Evolutionary conservation across 1,140 invertebrate species (phyloP).

Genomic region (Plodia interpunctella): DNA sequence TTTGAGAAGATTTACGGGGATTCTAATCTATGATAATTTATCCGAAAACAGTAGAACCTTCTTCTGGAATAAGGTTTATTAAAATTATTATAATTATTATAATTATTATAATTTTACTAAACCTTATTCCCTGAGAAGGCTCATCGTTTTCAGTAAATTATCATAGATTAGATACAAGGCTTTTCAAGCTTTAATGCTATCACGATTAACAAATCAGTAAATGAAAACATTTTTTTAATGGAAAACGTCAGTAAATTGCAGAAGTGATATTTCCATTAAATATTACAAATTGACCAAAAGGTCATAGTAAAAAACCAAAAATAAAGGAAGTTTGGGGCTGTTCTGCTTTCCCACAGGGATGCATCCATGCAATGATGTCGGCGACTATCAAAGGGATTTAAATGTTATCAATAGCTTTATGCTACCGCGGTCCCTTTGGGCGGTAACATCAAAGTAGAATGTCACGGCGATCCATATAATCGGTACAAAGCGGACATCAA

Average conservation of each 20-base stretch:
- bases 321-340: neutral
- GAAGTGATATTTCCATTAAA: too few species aligned
- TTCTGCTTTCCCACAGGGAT: slow-evolving; percentile 42
- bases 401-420: slow-evolving; percentile 69
- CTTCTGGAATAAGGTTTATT: too few species aligned
- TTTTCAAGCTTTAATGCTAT: too few species aligned
- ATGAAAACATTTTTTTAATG: too few species aligned
- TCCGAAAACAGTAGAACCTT: neutral
- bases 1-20: slow-evolving; percentile 24
- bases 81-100: too few species aligned
- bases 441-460: slow-evolving; percentile 46
- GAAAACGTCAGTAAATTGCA: too few species aligned
- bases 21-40: neutral
- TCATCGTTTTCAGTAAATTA: too few species aligned
- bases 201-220: too few species aligned
- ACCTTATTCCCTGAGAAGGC: too few species aligned
- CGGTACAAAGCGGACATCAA: slow-evolving; percentile 55
- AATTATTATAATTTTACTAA: too few species aligned
- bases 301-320: neutral
- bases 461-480: slow-evolving; percentile 43
- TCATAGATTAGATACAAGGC: too few species aligned
- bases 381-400: slow-evolving; percentile 60
- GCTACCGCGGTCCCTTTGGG: slow-evolving; percentile 49
- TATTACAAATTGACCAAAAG: too few species aligned
- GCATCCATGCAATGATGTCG: slow-evolving; percentile 31